Percentiles rank a stretch among this genome's conserved stretches.
phyloP scores from a whole-genome alignment of 2,113 vertebrate genomes.

The Ovis canadensis region DNA sequence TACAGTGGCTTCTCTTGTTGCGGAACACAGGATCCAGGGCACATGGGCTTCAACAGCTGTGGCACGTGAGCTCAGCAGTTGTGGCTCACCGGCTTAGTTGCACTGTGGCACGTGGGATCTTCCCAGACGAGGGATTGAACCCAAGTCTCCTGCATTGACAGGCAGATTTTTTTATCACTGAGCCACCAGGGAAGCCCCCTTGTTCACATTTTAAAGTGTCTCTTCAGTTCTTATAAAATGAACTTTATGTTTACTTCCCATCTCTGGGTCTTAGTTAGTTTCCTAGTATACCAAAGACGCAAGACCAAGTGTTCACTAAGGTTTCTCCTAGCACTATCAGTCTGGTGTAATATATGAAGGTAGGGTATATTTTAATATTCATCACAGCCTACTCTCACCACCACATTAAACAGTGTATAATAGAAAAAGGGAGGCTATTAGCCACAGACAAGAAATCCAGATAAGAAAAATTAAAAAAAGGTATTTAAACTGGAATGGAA shows the following conservation, averaged over 20 bases:
- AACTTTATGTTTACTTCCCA: not conserved
- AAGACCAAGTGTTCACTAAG: not conserved
- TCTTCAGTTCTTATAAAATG: not conserved
- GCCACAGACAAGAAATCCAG: not conserved
- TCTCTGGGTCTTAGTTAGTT: not conserved
- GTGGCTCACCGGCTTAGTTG: not conserved
- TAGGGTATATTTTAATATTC: not conserved
- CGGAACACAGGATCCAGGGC: fast-evolving
- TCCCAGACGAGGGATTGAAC: not conserved
- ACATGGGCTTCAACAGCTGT: not conserved
- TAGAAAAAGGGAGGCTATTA: not conserved
- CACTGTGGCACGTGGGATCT: not conserved
- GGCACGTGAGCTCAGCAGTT: not conserved
- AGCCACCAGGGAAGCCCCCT: not conserved
- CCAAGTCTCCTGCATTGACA: not conserved
- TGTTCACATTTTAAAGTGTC: not conserved
- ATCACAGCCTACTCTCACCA: not conserved
- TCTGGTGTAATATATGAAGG: not conserved
- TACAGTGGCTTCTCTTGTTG: not conserved
- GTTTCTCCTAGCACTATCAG: not conserved
- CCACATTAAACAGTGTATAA: not conserved
- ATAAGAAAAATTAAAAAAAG: not conserved
- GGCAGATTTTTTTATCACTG: not conserved
- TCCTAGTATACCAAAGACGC: not conserved
- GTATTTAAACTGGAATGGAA: not conserved